Evolutionary conservation across 2,888 invertebrate genomes (phyloP).

Genomic region (Synanthedon vespiformis): DNA sequence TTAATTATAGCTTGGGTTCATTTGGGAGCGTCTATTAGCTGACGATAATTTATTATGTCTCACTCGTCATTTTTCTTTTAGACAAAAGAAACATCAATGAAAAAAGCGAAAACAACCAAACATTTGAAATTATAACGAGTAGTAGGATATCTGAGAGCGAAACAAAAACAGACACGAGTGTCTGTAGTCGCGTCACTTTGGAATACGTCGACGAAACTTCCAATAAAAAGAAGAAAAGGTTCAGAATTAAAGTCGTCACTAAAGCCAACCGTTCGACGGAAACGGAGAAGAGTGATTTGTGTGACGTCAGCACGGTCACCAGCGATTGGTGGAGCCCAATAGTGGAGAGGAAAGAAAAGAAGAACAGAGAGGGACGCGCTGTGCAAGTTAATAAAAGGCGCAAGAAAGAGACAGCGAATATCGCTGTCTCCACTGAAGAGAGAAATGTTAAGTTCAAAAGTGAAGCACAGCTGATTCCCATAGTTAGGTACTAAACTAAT

Average conservation of each 20-base stretch:
- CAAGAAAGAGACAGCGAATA: constrained; percentile 9
- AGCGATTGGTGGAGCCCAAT: constrained; percentile 51
- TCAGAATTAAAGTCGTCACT: constrained; percentile 12
- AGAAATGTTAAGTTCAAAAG: constrained; percentile 34
- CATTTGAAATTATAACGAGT: constrained; percentile 3
- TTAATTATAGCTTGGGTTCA: too few species aligned
- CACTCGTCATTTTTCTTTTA: background rate
- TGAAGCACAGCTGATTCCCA: constrained; percentile 31
- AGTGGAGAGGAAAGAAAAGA: constrained; percentile 25
- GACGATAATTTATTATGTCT: too few species aligned
- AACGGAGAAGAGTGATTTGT: constrained; percentile 18
- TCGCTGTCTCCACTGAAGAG: constrained; percentile 16
- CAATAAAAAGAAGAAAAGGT: constrained; percentile 6
- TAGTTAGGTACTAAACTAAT: constrained; percentile 16
- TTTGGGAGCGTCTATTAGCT: too few species aligned
- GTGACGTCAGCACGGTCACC: constrained; percentile 33
- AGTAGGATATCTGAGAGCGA: constrained; percentile 6
- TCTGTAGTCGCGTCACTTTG: constrained; percentile 22
- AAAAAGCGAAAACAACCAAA: background rate
- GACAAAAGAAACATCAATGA: background rate
- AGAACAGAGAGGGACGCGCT: constrained; percentile 4
- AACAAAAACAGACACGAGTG: constrained; percentile 21
- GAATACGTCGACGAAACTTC: constrained; percentile 11
- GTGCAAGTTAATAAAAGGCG: constrained; percentile 1
- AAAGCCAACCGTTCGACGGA: constrained; percentile 27